Conservation (phyloP, 2,888 invertebrate species). For the Euproctis similis region DNA sequence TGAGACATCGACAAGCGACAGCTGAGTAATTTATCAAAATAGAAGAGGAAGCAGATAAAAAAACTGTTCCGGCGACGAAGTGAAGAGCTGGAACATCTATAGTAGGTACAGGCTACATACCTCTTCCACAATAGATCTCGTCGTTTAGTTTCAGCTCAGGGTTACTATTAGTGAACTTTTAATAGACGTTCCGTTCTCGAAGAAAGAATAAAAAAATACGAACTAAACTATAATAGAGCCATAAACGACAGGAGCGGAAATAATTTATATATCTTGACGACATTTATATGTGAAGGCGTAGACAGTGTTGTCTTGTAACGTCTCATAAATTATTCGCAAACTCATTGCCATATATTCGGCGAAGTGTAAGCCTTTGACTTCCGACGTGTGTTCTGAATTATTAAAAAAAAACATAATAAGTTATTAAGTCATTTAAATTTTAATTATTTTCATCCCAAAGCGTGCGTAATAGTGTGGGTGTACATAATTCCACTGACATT, state of each 20-base stretch:
- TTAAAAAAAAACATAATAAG: too few relatives aligned
- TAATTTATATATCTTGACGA: constrained; percentile 13
- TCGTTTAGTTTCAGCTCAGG: constrained; percentile 17
- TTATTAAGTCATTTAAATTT: too few relatives aligned
- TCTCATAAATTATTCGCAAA: too few relatives aligned
- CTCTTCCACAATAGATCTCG: constrained; percentile 16
- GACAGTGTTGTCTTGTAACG: too few relatives aligned
- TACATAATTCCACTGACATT: too few relatives aligned
- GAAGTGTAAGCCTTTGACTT: too few relatives aligned
- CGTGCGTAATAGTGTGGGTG: too few relatives aligned
- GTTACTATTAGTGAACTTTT: constrained; percentile 22
- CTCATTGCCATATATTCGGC: too few relatives aligned
- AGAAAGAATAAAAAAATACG: constrained; percentile 16
- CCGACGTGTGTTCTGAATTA: too few relatives aligned
- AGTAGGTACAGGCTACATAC: constrained; percentile 11
- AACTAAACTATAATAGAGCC: constrained; percentile 19
- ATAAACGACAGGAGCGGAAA: constrained; percentile 10
- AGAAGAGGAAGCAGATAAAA: constrained; percentile 26
- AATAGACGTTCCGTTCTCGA: constrained; percentile 23
- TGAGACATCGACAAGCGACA: constrained; percentile 12
- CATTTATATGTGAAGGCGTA: too few relatives aligned
- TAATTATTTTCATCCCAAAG: too few relatives aligned
- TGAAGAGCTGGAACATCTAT: constrained; percentile 12
- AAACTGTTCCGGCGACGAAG: constrained; percentile 15
- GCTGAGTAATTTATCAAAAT: constrained; percentile 28